Base-by-base conservation (phyloP, 2,113 vertebrate species). In the Casuarius casuarius region DNA sequence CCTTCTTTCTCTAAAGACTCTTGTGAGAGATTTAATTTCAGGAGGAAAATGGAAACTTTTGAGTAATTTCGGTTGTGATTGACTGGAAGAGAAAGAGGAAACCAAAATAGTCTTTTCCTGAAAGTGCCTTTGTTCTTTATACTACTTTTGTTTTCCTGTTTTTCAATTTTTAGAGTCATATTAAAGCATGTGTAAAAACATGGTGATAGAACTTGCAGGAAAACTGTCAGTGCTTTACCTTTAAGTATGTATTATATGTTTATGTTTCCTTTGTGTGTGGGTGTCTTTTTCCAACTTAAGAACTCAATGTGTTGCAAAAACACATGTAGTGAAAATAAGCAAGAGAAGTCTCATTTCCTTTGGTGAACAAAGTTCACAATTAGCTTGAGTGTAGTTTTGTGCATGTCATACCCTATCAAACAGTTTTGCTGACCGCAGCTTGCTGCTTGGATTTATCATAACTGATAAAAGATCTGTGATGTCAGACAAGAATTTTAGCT, bases 241-340 rank as follows among this genome's bases (percentile, higher is more conserved):
- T 86, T 91, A 90, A 71, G 6, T 86, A 82, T 72, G 84, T 97
- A 95, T 96, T 84, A 31, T 33, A 75, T 94, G 92, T 95, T 97
- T 97, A 83, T 97, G 17, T 97, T 97, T 97, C 95, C 90, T 94
- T 82, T 90, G 93, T 92, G 88, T 87, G 81, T 97, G 96, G 93
- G 87, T 94, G 88, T 96, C 95, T 98, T 97, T 94, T 97, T 97
- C 92, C 96, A 97, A 78, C 95, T 97, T 97, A 95, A 97, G 95
- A 96, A 93, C 81, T 86, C 89, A 97, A 97, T 94, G 87, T 96
- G 96, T 96, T 98, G 97, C 94, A 95, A 98, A 98, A 98, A 95
- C 96, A 98, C 89, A 97, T 87, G 92, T 77, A 97, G 92, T 84
- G 73, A 97, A 97, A 95, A 96, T 96, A 98, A 97, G 97, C 94